Evolutionary conservation across 2,888 invertebrate genomes (phyloP), one percentile per base, ranked within the genome.

Genomic region (Pristionchus maxplancki): DNA sequence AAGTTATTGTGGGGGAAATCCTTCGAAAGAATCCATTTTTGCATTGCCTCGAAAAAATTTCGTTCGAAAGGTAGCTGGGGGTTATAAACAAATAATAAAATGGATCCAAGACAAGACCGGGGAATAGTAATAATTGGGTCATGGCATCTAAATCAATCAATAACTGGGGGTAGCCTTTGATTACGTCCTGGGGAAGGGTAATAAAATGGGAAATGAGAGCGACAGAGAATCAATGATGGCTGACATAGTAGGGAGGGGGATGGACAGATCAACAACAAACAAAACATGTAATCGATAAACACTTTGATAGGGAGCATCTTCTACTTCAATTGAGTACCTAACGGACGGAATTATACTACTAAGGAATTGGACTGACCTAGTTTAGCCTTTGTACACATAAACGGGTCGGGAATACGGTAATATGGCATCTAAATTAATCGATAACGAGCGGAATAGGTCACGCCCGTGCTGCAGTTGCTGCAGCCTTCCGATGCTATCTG

Each of bases 271-370:
- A 71, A 71, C 37, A 71, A 71, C 37, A 40, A 71, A 71, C 71
- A 71, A 31, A 71, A 37, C 37, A 71, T 71, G 31, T 34, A 71
- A 78, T 48, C 78, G 28, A 78, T 78, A 78, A 78, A 24, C n/a
- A n/a, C n/a, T 78, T 44, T 24, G 31, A 64, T 64, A 64, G 64
- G n/a, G n/a, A 40, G 37, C 71, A 44, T 78, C n/a, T n/a, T 44
- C 78, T 78, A 78, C 48, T n/a, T 44, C n/a, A 78, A 44, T 44
- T 78, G 1, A 48, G 78, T 78, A 48, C 78, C 44, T 78, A 78
- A 78, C n/a, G 28, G 67, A 71, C 78, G 58, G 58, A 48, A 31
- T 37, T 24, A 15, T 28, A 71, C 31, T 34, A 24, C 58, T 58
- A 9, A n/a, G 24, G 44, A 11, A 11, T 9, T 44, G 44, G 44